Percentiles rank a stretch among this genome's conserved stretches.
phyloP scores from a whole-genome alignment of 2,113 vertebrate genomes.

The Podiceps cristatus region DNA sequence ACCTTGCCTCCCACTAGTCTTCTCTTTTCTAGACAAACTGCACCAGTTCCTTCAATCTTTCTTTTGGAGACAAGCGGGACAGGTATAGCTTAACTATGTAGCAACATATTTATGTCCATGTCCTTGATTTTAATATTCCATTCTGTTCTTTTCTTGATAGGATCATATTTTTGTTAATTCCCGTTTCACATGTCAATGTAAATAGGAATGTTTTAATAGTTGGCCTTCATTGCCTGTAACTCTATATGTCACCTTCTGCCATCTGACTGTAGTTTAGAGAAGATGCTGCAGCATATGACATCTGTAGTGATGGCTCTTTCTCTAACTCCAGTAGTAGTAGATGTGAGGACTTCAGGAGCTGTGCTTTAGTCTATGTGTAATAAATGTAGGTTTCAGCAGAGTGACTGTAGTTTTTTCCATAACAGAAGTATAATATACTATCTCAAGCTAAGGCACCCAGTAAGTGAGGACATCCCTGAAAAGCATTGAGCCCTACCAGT shows the following conservation, averaged over 20 bases:
- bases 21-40: background rate
- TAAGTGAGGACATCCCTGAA: background rate
- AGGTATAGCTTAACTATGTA: background rate
- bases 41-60: background rate
- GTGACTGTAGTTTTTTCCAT: background rate
- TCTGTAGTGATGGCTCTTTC: background rate
- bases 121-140: background rate
- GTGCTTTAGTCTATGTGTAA: background rate
- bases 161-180: background rate
- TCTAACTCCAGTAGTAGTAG: background rate
- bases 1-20: background rate
- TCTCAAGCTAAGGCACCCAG: background rate
- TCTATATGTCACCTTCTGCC: background rate
- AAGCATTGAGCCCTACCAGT: accelerated
- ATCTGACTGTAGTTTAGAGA: background rate
- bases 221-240: background rate
- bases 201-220: background rate
- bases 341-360: background rate
- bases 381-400: background rate
- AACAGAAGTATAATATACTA: background rate
- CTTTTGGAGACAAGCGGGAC: background rate
- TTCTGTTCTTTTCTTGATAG: background rate
- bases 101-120: background rate
- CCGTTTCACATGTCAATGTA: background rate
- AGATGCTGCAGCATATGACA: background rate